phyloP scores from a whole-genome alignment of 2,797 vertebrate genomes.

The Pogoniulus pusillus region DNA sequence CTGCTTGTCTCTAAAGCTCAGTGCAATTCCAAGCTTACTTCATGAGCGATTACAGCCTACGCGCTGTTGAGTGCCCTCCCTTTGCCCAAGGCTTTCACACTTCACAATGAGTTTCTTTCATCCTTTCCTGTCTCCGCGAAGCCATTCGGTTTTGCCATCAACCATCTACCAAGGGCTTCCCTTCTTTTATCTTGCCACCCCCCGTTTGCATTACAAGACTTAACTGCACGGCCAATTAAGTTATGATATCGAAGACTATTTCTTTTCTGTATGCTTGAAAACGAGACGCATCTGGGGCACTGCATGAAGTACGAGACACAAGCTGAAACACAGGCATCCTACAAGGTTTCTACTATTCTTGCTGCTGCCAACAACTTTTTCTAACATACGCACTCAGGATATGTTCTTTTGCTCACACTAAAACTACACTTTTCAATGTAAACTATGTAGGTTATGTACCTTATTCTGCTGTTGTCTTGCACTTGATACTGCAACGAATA shows the following conservation, averaged over 20 bases:
- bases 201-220: not conserved
- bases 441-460: not conserved
- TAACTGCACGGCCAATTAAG: not conserved
- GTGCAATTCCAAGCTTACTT: not conserved
- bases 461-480: not conserved
- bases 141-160: not conserved
- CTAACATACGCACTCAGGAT: rapidly evolving
- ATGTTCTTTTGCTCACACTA: not conserved
- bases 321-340: not conserved
- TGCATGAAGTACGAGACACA: not conserved
- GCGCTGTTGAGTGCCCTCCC: not conserved
- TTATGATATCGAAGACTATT: not conserved
- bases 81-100: not conserved
- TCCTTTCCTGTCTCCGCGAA: not conserved
- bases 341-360: not conserved
- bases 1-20: not conserved
- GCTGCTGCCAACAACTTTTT: not conserved
- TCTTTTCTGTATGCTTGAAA: not conserved
- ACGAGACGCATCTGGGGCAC: rapidly evolving
- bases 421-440: not conserved
- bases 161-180: not conserved
- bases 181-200: not conserved
- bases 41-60: not conserved
- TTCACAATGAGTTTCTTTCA: not conserved
- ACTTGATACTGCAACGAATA: not conserved